These are phyloP conservation scores for Clunio marinus DNA, from an alignment of 2,888 invertebrate genomes.

Conservation along the genomic window DNA sequence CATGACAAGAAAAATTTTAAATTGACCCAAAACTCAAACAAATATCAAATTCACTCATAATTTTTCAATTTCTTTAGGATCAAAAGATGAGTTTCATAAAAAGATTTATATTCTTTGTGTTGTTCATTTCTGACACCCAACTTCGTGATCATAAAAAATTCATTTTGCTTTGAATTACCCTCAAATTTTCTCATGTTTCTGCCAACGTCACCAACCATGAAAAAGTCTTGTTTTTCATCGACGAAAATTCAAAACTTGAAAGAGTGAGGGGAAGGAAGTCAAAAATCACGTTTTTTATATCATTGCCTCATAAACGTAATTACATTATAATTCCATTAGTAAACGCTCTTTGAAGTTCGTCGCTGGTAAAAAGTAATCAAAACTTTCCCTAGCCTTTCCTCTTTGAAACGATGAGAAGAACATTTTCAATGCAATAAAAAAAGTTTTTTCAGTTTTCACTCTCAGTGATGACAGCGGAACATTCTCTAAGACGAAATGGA, in stretches of 20 bases:
- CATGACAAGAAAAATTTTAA: too few species aligned
- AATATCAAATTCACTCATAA: too few species aligned
- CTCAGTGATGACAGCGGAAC: background rate
- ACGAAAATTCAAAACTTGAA: background rate
- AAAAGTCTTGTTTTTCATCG: background rate
- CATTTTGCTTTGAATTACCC: background rate
- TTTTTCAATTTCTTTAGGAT: too few species aligned
- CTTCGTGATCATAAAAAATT: conserved; percentile 9
- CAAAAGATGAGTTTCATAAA: too few species aligned
- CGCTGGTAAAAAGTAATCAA: conserved; percentile 32
- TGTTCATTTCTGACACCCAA: background rate
- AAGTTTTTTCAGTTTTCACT: background rate
- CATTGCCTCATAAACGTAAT: conserved; percentile 26
- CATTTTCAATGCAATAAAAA: conserved; percentile 14
- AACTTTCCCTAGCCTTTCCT: conserved; percentile 30
- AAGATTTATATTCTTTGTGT: background rate
- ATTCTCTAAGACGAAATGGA: background rate
- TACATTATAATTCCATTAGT: conserved; percentile 38
- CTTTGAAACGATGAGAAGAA: background rate
- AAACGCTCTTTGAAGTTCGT: conserved; percentile 28
- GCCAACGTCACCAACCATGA: conserved; percentile 1
- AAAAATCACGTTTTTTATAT: conserved; percentile 36
- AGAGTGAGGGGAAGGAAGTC: background rate
- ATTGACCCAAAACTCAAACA: too few species aligned
- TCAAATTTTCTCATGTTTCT: background rate